Base-by-base conservation (phyloP, 2,888 invertebrate species). In the Chorisops tibialis region DNA sequence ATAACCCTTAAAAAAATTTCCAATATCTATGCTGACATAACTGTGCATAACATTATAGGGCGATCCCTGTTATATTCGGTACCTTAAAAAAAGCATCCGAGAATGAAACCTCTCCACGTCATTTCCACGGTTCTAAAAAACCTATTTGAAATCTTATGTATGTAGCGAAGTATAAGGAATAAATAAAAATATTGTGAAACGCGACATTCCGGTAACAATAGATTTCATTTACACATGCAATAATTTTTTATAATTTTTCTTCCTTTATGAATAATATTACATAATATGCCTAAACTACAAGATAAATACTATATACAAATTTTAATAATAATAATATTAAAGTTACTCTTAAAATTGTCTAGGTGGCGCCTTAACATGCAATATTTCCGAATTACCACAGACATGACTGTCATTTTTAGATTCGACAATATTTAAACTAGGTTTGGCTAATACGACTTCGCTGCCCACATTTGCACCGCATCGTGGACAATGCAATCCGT, bases 341-440 rank as follows among this genome's bases (percentile, higher is more conserved):
- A 18, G 4, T 14, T 43, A 19, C 14, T 51, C 39, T 18, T 19
- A 60, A 70, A 77, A 77, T 60, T 73, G 73, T 59, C 75, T 69
- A 22, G 78, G 76, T 9, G 78, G 78, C 4, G 78, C 75, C 67
- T 78, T 77, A 1, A 78, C 68, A 65, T 74, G 72, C 58, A 78
- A 68, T 63, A 73, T 67, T 37, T 72, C 71, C 19, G 39, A 41
- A 45, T 52, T 66, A 49, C 18, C 37, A 43, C 41, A 56, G 5
- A 3, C 22, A 56, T 43, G 43, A 43, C 56, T 56, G 30, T 56
- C 56, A 9, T 35, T 45, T 22, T 43, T 48, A 56, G 37, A 21
- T 12, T 68, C 67, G 30, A 69, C 65, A 41, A 71, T 61, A 61
- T 70, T 70, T 63, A 70, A 68, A 51, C 67, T 71, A 59, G 76